A percentile compares a stretch with the other conserved stretches of the same genome.
Evolutionary conservation across 2,797 vertebrate genomes (phyloP).

Genomic region (Hoplostethus atlanticus): DNA sequence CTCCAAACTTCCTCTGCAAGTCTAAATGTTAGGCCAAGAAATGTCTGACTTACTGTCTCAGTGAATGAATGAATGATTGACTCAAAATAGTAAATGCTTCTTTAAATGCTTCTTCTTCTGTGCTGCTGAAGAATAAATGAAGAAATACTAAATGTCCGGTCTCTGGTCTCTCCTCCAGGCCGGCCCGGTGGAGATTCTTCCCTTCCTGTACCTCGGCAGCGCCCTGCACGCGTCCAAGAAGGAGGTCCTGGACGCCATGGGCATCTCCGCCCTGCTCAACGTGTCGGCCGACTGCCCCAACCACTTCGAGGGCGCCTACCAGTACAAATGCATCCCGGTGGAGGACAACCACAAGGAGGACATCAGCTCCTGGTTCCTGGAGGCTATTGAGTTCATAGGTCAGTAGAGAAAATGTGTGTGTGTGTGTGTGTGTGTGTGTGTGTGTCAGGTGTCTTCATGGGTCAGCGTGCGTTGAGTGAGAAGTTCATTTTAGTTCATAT

Average conservation of each 20-base stretch:
- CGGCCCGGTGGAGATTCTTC: conserved; percentile 88
- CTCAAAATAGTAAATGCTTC: not conserved
- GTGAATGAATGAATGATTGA: conserved; percentile 1
- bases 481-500: conserved; percentile 5
- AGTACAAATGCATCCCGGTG: conserved; percentile 90
- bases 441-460: too few relatives aligned
- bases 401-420: conserved; percentile 41
- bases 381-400: conserved; percentile 90
- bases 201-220: conserved; percentile 88
- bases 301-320: conserved; percentile 87
- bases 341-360: conserved; percentile 91
- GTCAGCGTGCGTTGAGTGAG: not conserved
- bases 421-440: conserved; percentile 1
- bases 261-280: conserved; percentile 87
- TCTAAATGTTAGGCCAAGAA: not conserved
- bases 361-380: conserved; percentile 89
- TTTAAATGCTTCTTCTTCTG: too few relatives aligned
- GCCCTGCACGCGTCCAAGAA: conserved; percentile 88
- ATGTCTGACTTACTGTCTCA: not conserved
- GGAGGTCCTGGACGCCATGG: conserved; percentile 85
- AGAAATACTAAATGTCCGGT: too few relatives aligned
- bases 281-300: conserved; percentile 89
- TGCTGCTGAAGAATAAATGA: too few relatives aligned
- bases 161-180: conserved; percentile 71
- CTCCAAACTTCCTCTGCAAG: not conserved